Evolutionary conservation across 2,888 invertebrate species (phyloP), one percentile per base, ranked within the genome.

Genomic region (Agonopterix alstromeriana): DNA sequence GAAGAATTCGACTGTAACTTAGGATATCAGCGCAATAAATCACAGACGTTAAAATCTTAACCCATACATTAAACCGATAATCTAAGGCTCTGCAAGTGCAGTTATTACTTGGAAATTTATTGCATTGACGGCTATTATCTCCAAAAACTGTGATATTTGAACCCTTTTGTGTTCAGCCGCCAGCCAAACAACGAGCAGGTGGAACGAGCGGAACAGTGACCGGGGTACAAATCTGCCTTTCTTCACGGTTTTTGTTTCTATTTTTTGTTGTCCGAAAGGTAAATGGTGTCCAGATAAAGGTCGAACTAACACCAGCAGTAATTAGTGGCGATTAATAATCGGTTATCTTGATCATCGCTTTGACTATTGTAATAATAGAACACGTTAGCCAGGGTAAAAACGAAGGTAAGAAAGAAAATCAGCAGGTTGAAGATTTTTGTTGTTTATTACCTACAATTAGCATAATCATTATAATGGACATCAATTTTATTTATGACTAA

Each of bases 221-320:
- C 67, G 63, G 61, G 63, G 59, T 61, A 72, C 76, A 67, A 74
- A 70, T 76, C 72, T 77, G 70, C 74, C 82, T 85, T 84, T 82
- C 85, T 82, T 82, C 78, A 82, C 78, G 77, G 76, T 85, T 87
- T 87, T 87, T 87, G 70, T 83, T 57, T n/a, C 8, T 48, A 55
- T 57, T 35, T 50, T 85, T 85, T 82, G 73, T 73, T 55, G 54
- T 59, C 67, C 46, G 10, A 67, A 73, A 80, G 71, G 71, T 76
- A 79, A 86, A 82, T 81, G 81, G 83, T 86, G 88, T 86, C 77
- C 82, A 80, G 83, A 86, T 85, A 84, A 74, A 82, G 83, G 84
- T 82, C 81, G 82, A 76, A 76, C 84, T 82, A 88, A 88, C 87
- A 88, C 88, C 87, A 82, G 86, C 88, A 88, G 86, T 88, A 87